Evolutionary conservation across 2,888 invertebrate genomes (phyloP).

Genomic region (Griposia aprilina): DNA sequence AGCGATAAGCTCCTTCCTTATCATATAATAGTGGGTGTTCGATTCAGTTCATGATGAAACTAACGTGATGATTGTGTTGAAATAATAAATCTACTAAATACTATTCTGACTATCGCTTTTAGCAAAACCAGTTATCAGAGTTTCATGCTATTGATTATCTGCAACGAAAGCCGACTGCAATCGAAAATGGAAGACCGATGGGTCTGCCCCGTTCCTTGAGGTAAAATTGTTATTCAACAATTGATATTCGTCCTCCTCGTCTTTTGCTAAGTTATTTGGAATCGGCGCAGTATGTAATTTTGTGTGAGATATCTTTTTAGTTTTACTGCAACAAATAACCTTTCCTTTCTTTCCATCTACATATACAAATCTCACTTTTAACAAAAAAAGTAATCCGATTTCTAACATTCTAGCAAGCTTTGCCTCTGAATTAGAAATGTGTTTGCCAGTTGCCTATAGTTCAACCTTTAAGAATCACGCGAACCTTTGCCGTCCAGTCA

Average conservation of each 20-base stretch:
- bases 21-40: neutral
- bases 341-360: neutral
- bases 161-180: neutral
- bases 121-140: neutral
- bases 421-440: slow-evolving; percentile 7
- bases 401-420: neutral
- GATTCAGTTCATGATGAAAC: neutral
- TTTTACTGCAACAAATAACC: neutral
- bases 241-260: neutral
- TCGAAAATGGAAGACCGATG: neutral
- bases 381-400: neutral
- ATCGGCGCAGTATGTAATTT: neutral
- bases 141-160: neutral
- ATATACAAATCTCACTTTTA: neutral
- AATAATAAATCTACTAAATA: neutral
- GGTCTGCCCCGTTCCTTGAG: neutral
- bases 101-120: neutral
- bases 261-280: neutral
- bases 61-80: neutral
- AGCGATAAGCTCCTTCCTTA: neutral
- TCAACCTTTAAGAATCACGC: slow-evolving; percentile 17
- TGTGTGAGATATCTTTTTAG: neutral
- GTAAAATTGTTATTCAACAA: neutral
- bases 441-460: neutral
- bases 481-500: neutral